phyloP scores from a whole-genome alignment of 1,140 invertebrate species.

The Megalopta genalis region DNA sequence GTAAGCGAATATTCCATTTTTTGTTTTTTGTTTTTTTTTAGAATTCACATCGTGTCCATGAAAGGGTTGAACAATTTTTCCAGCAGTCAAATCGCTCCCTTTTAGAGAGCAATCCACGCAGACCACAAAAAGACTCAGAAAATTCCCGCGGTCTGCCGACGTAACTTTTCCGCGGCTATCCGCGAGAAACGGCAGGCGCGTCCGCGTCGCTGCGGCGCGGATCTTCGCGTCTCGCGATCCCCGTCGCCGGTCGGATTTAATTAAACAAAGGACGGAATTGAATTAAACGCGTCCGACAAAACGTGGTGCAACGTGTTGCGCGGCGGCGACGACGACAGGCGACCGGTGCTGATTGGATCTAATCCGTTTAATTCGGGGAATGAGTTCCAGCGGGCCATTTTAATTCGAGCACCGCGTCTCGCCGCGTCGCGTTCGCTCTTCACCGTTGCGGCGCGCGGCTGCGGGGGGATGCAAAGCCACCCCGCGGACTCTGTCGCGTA shows the following conservation, averaged over 20 bases:
- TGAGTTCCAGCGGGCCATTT: constrained; percentile 77
- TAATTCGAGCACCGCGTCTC: constrained; percentile 69
- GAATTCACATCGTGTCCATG: too few species aligned
- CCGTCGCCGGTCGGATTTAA: constrained; percentile 28
- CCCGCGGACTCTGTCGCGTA: not conserved
- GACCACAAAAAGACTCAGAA: too few species aligned
- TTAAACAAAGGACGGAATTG: constrained; percentile 50
- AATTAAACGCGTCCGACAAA: constrained; percentile 37
- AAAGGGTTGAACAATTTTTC: too few species aligned
- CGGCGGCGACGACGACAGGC: constrained; percentile 26
- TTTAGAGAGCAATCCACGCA: too few species aligned
- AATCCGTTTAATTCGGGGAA: constrained; percentile 76
- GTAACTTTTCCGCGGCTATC: too few species aligned
- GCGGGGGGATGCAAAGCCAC: constrained; percentile 5
- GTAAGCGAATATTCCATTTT: too few species aligned
- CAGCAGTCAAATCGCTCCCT: too few species aligned
- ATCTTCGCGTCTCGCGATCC: not conserved
- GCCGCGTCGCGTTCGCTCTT: constrained; percentile 57
- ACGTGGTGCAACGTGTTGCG: constrained; percentile 43
- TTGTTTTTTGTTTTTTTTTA: too few species aligned
- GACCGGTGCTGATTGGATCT: constrained; percentile 72
- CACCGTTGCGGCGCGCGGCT: constrained; percentile 52
- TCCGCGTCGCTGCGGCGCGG: too few species aligned
- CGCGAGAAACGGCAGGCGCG: constrained; percentile 4
- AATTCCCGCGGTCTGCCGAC: too few species aligned